A percentile compares a stretch with the other conserved stretches of the same genome.
Conservation (phyloP, 1,140 invertebrate species). For the Cephus cinctus region DNA sequence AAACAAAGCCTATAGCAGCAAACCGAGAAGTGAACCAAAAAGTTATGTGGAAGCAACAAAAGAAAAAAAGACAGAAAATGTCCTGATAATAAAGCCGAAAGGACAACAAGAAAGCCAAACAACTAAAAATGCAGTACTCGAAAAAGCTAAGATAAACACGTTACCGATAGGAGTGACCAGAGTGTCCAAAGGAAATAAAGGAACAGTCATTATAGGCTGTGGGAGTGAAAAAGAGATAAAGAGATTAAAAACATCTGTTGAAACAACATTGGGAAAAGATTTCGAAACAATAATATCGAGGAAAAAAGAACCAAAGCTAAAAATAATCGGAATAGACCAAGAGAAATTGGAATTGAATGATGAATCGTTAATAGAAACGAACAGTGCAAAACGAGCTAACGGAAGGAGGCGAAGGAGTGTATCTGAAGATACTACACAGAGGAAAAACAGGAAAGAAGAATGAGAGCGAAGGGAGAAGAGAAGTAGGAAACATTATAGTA, state of each 20-base stretch:
- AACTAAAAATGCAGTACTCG: no score
- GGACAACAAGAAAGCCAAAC: no score
- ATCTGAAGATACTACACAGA: no score
- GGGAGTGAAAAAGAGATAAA: constrained; percentile 1
- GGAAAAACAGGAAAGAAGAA: not conserved
- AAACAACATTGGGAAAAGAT: constrained; percentile 9
- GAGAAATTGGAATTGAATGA: not conserved
- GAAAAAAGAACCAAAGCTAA: constrained; percentile 10
- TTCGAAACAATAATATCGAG: constrained; percentile 1
- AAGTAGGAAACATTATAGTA: constrained; percentile 1
- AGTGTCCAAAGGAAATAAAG: constrained; percentile 2
- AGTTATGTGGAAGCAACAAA: no score
- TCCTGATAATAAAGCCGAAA: no score
- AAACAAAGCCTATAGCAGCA: no score
- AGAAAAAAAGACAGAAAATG: no score
- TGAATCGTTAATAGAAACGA: constrained; percentile 8
- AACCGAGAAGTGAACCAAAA: no score
- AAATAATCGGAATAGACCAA: constrained; percentile 7
- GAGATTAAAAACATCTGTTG: not conserved
- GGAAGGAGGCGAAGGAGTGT: no score
- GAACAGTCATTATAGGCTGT: constrained; percentile 8
- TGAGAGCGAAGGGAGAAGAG: constrained; percentile 5
- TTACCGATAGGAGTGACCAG: constrained; percentile 1
- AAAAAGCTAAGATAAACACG: not conserved
- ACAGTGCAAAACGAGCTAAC: constrained; percentile 7